Conservation (phyloP, 1,140 invertebrate genomes). For the Nasonia longicornis region DNA sequence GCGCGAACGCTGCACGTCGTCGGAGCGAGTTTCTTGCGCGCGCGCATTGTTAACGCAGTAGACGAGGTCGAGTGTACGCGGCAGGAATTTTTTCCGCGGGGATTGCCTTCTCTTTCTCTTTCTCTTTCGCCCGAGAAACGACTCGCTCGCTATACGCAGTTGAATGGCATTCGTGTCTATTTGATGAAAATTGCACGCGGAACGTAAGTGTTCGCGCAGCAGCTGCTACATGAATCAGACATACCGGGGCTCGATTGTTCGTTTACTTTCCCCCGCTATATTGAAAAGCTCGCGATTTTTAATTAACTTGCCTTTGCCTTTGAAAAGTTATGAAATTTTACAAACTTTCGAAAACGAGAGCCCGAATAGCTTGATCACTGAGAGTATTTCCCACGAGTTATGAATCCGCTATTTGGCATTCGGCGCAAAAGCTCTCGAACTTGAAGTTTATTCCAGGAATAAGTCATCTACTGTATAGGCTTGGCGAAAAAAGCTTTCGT, state of each 20-base stretch:
- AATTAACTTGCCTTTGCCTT: no score
- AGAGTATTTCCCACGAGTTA: no score
- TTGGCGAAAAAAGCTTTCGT: no score
- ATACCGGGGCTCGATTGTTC: neutral
- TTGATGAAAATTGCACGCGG: neutral
- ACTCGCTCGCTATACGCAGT: neutral
- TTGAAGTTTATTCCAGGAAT: no score
- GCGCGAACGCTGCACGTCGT: no score
- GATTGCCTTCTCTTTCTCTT: neutral
- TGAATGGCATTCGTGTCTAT: neutral
- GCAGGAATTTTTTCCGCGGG: neutral
- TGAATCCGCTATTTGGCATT: no score
- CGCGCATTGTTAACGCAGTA: slow-evolving; percentile 4
- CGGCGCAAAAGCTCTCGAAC: no score
- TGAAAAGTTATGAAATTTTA: no score
- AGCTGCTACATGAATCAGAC: neutral
- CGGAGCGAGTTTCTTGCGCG: slow-evolving; percentile 9
- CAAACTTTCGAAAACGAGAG: no score
- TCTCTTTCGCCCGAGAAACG: neutral
- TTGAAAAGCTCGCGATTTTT: no score
- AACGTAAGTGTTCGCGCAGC: neutral
- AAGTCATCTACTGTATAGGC: no score
- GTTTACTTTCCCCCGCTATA: neutral
- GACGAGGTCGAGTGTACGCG: slow-evolving; percentile 13
- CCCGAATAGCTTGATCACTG: no score